Evolutionary conservation across 2,888 invertebrate species (phyloP).

Genomic region (Acronicta leporina): DNA sequence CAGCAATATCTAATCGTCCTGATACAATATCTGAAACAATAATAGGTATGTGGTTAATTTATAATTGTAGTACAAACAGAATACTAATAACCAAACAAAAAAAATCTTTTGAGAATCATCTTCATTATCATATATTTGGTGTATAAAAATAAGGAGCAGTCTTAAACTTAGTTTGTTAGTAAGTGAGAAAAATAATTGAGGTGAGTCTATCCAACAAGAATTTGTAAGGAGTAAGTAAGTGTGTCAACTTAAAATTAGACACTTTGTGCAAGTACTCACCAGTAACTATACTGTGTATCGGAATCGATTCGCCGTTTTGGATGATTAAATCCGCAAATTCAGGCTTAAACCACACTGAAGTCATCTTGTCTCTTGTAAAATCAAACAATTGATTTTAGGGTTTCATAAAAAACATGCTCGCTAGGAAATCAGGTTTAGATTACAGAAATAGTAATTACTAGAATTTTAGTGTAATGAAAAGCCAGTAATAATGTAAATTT

Average conservation of each 20-base stretch:
- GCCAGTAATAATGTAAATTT: not conserved
- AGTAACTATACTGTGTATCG: constrained; percentile 80
- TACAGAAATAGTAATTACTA: not conserved
- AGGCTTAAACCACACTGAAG: constrained; percentile 76
- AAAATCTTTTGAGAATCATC: not conserved
- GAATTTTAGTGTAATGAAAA: constrained; percentile 3
- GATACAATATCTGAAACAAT: constrained; percentile 88
- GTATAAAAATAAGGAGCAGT: too few species aligned
- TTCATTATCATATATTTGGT: too few species aligned
- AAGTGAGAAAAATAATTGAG: too few species aligned
- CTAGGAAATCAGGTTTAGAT: not conserved
- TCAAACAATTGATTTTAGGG: not conserved
- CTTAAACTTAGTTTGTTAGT: too few species aligned
- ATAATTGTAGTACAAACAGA: not conserved
- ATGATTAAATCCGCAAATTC: constrained; percentile 80
- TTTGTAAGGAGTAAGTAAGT: too few species aligned
- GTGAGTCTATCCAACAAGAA: too few species aligned
- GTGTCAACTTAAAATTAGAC: not conserved
- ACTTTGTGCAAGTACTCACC: constrained; percentile 70
- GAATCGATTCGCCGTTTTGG: constrained; percentile 74
- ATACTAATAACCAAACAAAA: too few species aligned
- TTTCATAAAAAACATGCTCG: constrained; percentile 11
- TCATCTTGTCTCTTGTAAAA: constrained; percentile 63
- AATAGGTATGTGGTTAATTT: not conserved
- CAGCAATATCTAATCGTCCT: constrained; percentile 85